Evolutionary conservation across 2,888 invertebrate species (phyloP), one percentile per base, ranked within the genome.

Genomic region (Geophilus truncorum): DNA sequence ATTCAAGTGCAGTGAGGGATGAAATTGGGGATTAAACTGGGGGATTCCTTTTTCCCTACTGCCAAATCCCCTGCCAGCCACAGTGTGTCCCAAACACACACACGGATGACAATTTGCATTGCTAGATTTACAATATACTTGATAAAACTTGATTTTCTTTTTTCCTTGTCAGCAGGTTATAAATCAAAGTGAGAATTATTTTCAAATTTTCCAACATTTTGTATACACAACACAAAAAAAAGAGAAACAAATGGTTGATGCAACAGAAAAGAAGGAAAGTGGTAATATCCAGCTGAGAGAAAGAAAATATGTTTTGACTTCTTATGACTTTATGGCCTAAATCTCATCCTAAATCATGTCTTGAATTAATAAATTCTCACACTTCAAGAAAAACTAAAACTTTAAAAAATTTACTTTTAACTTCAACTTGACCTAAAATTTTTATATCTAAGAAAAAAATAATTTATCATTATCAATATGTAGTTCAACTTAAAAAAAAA

Each of bases 231-330:
- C 6, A 40, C 40, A 40, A 51, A 51, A 51, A 51, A 15, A 25
- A 28, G 21, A 70, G 28, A 25, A 57, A 62, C 28, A 28, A 70
- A 70, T 70, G 28, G 51, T 51, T 25, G 28, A 70, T 70, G 70
- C 23, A 70, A 23, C 25, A 28, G 23, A 28, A 70, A 70, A 70
- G 28, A 70, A n/a, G 9, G n/a, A 70, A 70, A 70, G 70, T 70
- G 70, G 70, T 70, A 70, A 70, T 70, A 70, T 70, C 70, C 70
- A 28, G 70, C 70, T 70, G 70, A 28, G 70, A 70, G 28, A 12
- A 70, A 70, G 28, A 70, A 70, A 70, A 70, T 28, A 70, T 70
- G 70, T 70, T 70, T 70, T 70, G 70, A 70, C 70, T 70, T 70
- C 28, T 23, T 25, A 25, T 70, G 70, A 70, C 70, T 70, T 70